phyloP scores from a whole-genome alignment of 2,888 invertebrate species.

The Fragum whitleyi region DNA sequence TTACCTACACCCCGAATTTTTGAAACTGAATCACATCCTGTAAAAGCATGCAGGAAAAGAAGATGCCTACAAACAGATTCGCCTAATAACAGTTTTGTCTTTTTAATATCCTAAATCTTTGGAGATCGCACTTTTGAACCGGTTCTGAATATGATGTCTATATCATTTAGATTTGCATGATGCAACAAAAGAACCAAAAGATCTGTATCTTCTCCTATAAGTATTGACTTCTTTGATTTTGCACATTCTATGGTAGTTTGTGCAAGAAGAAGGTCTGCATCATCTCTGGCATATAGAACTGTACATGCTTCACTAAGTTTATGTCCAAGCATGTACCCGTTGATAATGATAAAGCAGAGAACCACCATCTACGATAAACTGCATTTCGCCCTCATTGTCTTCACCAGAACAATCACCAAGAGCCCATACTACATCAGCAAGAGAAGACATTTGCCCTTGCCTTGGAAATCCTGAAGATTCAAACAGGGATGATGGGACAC shows the following conservation, averaged over 20 bases:
- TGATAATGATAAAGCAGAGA: slow-evolving; percentile 51
- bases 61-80: slow-evolving; percentile 38
- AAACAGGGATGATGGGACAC: slow-evolving; percentile 52
- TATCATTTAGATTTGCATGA: slow-evolving; percentile 38
- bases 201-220: slow-evolving; percentile 75
- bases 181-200: slow-evolving; percentile 68
- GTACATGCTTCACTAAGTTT: background rate
- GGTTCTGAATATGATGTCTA: slow-evolving; percentile 54
- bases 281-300: slow-evolving; percentile 58
- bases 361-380: slow-evolving; percentile 57
- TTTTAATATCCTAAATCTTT: slow-evolving; percentile 62
- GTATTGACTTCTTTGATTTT: slow-evolving; percentile 29
- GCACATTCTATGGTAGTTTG: slow-evolving; percentile 60
- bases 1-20: slow-evolving; percentile 60
- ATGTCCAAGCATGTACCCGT: slow-evolving; percentile 35
- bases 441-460: slow-evolving; percentile 41
- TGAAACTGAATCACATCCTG: slow-evolving; percentile 67
- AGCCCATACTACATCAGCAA: slow-evolving; percentile 48
- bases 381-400: background rate
- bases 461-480: slow-evolving; percentile 32
- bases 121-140: slow-evolving; percentile 25
- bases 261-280: slow-evolving; percentile 71
- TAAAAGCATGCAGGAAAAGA: slow-evolving; percentile 62
- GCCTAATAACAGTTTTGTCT: slow-evolving; percentile 42
- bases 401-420: slow-evolving; percentile 25